Conservation (phyloP, 1,140 invertebrate species). For the Bombus picipes region DNA sequence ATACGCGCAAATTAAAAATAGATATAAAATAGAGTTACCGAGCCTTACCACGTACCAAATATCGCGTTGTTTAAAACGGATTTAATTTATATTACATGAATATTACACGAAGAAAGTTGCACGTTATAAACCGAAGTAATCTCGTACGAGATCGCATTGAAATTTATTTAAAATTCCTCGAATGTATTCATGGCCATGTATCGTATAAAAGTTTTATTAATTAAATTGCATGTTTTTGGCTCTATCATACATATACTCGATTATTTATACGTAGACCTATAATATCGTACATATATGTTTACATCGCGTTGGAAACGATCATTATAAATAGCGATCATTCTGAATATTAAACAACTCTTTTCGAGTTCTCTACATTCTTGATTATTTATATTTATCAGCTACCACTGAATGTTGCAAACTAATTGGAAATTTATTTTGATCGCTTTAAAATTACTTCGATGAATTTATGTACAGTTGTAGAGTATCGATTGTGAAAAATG, state of each 20-base stretch:
- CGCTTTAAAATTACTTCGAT: no score
- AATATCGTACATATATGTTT: no score
- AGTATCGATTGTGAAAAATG: no score
- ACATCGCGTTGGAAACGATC: no score
- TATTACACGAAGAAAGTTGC: not conserved
- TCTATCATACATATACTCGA: no score
- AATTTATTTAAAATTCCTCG: not conserved
- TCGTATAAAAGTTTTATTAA: not conserved
- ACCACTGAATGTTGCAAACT: accelerated
- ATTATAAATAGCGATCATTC: no score
- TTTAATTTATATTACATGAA: not conserved
- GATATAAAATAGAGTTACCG: not conserved
- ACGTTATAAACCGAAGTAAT: not conserved
- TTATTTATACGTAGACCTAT: not conserved
- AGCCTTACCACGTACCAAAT: not conserved
- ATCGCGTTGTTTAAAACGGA: not conserved
- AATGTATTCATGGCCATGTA: not conserved
- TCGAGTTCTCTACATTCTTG: no score
- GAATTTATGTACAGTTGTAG: no score
- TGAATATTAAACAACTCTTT: no score
- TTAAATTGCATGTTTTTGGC: not conserved
- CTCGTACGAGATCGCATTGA: not conserved
- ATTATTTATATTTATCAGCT: no score
- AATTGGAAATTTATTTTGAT: no score
- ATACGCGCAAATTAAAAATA: not conserved